Evolutionary conservation across 1,140 invertebrate species (phyloP), one percentile per base, ranked within the genome.

Genomic region (Eufriesea mexicana): DNA sequence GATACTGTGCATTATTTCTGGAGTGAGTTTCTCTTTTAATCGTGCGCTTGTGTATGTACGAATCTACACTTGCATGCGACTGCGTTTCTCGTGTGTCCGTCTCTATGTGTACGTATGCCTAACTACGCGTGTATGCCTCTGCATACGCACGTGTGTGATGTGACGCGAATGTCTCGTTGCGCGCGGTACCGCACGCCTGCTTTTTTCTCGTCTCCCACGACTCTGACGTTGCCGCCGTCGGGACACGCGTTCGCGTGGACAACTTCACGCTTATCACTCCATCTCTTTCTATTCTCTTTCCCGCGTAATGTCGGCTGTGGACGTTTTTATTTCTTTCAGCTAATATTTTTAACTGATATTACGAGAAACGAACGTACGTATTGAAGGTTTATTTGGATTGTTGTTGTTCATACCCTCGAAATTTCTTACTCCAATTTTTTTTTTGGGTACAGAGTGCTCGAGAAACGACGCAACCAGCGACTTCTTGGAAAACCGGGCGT

Each of bases 1-100:
- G 94, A 94, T 94, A 94, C 94, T 93, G 93, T 94, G 93, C 93
- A 94, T 93, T 94, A 94, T 93, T 94, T 94, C 91, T 94, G 93
- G 93, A 94, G 93, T 94, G 93, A 94, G 94, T 94, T 86, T 89
- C 82, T 84, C 61, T 83, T 78, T 88, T 88, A 79, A 79, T 88
- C 73, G 23, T 83, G 76, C 25, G 51, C 45, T 57, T 66, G 74
- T 70, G 47, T 66, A n/a, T 64, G 35, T n/a, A 12, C 49, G 73
- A 25, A 35, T 23, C 25, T 72, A 49, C 47, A 51, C 25, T 51
- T 62, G 85, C 51, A 66, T 55, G 67, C 20, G 14, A 28, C 57
- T 25, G n/a, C 8, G 55, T 66, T 20, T 35, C 20, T 5, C 42
- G 8, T 66, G 35, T 70, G 45, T 64, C n/a, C n/a, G n/a, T n/a